Evolutionary conservation across 2,113 vertebrate genomes (phyloP).

Genomic region (Xenopus tropicalis): UCB_Xtro_10.0 CM004446.2:125187501-125188000

Average conservation of each 20-base stretch:
- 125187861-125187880: conserved; percentile 54
- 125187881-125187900: background rate
- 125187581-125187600: conserved; percentile 75
- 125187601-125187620: conserved; percentile 55
- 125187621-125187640: conserved; percentile 61
- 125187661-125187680: conserved; percentile 46
- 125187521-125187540: conserved; percentile 54
- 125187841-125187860: conserved; percentile 96
- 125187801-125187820: conserved; percentile 88
- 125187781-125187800: conserved; percentile 77
- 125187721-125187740: conserved; percentile 54
- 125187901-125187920: background rate
- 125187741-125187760: conserved; percentile 72
- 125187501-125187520: conserved; percentile 3
- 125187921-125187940: no score
- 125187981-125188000: no score
- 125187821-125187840: conserved; percentile 99
- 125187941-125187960: no score
- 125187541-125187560: conserved; percentile 53
- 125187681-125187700: conserved; percentile 50
- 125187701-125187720: conserved; percentile 51
- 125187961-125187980: no score
- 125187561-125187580: conserved; percentile 68
- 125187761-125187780: conserved; percentile 73
- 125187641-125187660: conserved; percentile 55